Base-by-base conservation (phyloP, 1,140 invertebrate genomes). In the Lepidurus packardi region DNA sequence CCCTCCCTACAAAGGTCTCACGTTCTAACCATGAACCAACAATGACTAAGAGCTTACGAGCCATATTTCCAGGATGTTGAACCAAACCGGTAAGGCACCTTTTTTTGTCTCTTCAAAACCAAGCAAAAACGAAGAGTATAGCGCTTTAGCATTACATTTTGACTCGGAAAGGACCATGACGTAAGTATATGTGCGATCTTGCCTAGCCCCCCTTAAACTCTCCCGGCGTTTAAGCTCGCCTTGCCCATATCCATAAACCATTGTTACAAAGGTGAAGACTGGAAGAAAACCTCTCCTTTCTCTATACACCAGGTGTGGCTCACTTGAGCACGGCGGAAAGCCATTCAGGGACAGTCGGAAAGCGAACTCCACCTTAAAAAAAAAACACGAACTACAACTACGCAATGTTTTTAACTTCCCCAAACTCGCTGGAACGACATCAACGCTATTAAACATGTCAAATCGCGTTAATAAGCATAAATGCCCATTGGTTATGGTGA, bases 271-370 rank as follows among this genome's bases (percentile, higher is more conserved):
- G 53, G 16, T 65, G 4, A 65, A 16, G 13, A 65, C 16, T 13
- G 53, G 53, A 65, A n/a, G 21, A 65, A 21, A 65, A 65, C 16
- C 21, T 65, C 21, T n/a, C 53, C 53, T 65, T 65, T 65, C 53
- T 65, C 53, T 65, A 21, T 65, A 65, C 53, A 21, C 53, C 53
- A 65, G 53, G 53, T 21, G 53, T 65, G 53, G 53, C 53, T n/a
- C 53, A 21, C 9, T n/a, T 65, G 21, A 65, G 21, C 53, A 65
- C 13, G 53, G 21, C 53, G 16, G 21, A 65, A 65, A 65, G 53
- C 53, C 13, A 65, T 65, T 65, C 53, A 65, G 21, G 16, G 16
- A 65, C 21, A 21, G 34, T 34, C 34, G 34, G 34, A 4, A 34
- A 34, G 34, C 34, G 8, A 65, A 65, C 53, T 65, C 53, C 53